Percentiles rank a stretch among this genome's conserved stretches.
Conservation (phyloP, 2,797 vertebrate genomes). For the Enteromius viviparus region DNA sequence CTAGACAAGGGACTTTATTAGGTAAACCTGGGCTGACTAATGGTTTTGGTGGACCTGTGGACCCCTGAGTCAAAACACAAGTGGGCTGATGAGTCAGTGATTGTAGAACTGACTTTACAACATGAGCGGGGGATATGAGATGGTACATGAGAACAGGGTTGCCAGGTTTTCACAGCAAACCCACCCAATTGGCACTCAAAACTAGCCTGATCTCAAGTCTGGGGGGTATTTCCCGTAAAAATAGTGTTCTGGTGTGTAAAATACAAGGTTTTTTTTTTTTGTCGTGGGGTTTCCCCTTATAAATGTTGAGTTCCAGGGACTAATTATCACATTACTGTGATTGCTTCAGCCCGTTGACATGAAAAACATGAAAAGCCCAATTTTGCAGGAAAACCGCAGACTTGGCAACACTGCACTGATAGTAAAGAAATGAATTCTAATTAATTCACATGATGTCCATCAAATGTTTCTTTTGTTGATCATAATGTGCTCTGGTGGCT, state of each 20-base stretch:
- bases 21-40: slow-evolving; percentile 8
- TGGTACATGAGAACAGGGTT: background rate
- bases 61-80: slow-evolving; percentile 26
- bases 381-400: too few species aligned
- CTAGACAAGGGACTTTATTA: slow-evolving; percentile 13
- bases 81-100: slow-evolving; percentile 26
- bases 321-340: too few species aligned
- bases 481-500: background rate
- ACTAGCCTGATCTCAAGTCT: too few species aligned
- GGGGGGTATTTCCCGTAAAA: too few species aligned
- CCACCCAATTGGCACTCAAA: too few species aligned
- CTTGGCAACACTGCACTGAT: background rate
- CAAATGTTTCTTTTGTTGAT: background rate
- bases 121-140: background rate
- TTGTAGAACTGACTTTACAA: slow-evolving; percentile 1
- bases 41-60: background rate
- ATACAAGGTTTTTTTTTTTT: too few species aligned
- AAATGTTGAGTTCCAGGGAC: too few species aligned
- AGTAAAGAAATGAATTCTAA: background rate
- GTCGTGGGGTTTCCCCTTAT: too few species aligned
- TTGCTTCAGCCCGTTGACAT: too few species aligned
- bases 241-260: too few species aligned
- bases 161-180: too few species aligned
- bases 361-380: too few species aligned
- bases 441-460: background rate